Percentiles rank a stretch among this genome's conserved stretches.
phyloP scores from a whole-genome alignment of 2,113 vertebrate species.

The Falcunculus frontatus region DNA sequence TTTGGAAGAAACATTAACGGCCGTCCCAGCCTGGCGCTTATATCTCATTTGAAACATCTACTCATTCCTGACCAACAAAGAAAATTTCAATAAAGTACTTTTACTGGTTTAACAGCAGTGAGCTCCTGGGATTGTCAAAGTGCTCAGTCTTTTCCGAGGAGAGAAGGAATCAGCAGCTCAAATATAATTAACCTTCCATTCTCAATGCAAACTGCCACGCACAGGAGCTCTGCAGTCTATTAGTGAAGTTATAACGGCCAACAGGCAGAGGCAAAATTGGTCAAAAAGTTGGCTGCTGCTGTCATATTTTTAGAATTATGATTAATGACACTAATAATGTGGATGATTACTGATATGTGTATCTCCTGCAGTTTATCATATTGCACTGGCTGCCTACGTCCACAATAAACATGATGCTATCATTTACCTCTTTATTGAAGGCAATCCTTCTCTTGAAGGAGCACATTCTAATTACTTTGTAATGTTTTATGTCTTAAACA shows the following conservation, averaged over 20 bases:
- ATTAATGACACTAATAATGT: slow-evolving; percentile 93
- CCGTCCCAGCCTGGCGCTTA: slow-evolving; percentile 70
- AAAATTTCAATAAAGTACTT: slow-evolving; percentile 85
- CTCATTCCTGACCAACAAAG: slow-evolving; percentile 85
- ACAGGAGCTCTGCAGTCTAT: slow-evolving; percentile 78
- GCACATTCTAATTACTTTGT: slow-evolving; percentile 84
- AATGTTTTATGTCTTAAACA: slow-evolving; percentile 88
- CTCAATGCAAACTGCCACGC: slow-evolving; percentile 83
- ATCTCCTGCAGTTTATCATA: slow-evolving; percentile 89
- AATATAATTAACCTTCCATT: slow-evolving; percentile 98
- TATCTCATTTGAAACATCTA: slow-evolving; percentile 80
- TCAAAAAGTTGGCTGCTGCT: slow-evolving; percentile 81
- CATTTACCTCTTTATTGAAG: slow-evolving; percentile 87
- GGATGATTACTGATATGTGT: slow-evolving; percentile 86
- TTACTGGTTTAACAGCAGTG: slow-evolving; percentile 79
- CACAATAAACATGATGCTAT: slow-evolving; percentile 89
- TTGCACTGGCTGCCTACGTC: slow-evolving; percentile 83
- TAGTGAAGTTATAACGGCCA: slow-evolving; percentile 83
- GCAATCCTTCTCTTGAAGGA: slow-evolving; percentile 82
- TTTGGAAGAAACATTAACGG: slow-evolving; percentile 70
- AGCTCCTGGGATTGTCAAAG: slow-evolving; percentile 79
- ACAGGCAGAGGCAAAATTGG: slow-evolving; percentile 80
- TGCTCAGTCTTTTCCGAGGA: slow-evolving; percentile 80
- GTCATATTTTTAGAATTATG: slow-evolving; percentile 87
- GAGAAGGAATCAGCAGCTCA: slow-evolving; percentile 84